Percentiles rank a stretch among this genome's conserved stretches.
Conservation (phyloP, 1,140 invertebrate genomes). For the Neodiprion pinetum region DNA sequence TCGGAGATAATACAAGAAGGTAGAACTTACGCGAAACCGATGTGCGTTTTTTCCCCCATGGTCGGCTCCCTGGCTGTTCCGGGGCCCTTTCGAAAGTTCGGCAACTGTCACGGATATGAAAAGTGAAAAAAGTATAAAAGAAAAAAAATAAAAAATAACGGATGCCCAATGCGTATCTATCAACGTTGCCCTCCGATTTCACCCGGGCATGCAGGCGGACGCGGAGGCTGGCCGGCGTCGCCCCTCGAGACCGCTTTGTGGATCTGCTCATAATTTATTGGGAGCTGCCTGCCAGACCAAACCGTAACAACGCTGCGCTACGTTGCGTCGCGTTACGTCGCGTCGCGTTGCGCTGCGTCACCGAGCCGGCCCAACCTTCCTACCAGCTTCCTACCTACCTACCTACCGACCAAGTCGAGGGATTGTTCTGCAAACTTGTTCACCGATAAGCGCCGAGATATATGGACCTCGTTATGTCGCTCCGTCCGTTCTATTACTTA, state of each 20-base stretch:
- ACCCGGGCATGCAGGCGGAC: background rate
- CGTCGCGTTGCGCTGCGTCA: background rate
- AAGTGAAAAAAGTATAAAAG: background rate
- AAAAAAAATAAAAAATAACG: background rate
- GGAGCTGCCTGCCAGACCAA: background rate
- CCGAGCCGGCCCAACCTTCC: constrained; percentile 22
- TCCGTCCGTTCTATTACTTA: constrained; percentile 13
- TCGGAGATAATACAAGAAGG: no score
- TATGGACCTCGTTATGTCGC: constrained; percentile 15
- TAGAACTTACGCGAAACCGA: no score
- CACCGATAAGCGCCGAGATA: constrained; percentile 14
- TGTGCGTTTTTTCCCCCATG: no score
- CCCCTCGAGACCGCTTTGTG: constrained; percentile 6
- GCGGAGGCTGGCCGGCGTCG: background rate
- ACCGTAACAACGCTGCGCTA: background rate
- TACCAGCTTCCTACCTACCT: background rate
- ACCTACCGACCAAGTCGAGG: constrained; percentile 1
- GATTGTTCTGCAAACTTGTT: constrained; percentile 13
- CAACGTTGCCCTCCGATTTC: constrained; percentile 1
- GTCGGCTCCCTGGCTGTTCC: no score
- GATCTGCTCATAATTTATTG: constrained; percentile 5
- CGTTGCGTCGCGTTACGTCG: background rate
- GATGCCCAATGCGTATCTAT: background rate
- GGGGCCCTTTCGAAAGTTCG: no score
- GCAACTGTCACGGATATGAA: no score